A percentile compares a stretch with the other conserved stretches of the same genome.
phyloP scores from a whole-genome alignment of 2,113 vertebrate genomes.

The Megaleporinus macrocephalus region DNA sequence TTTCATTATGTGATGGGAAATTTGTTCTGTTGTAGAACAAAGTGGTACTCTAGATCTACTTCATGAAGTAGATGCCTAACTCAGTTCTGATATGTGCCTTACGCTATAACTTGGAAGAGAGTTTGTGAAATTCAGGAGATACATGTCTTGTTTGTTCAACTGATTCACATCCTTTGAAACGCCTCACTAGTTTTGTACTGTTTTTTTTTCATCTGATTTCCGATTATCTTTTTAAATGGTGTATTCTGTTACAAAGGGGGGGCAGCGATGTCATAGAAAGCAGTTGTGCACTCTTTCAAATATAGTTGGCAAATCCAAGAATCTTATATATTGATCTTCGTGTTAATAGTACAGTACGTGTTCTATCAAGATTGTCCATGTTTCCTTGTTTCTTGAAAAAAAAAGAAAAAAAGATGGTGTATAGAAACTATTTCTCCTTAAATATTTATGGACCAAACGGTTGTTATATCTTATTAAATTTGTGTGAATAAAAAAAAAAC shows the following conservation, averaged over 20 bases:
- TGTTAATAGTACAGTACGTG: conserved; percentile 99
- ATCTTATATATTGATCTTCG: conserved; percentile 99
- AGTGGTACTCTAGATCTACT: conserved; percentile 96
- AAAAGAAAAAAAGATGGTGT: conserved; percentile 91
- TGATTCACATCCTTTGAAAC: conserved; percentile 96
- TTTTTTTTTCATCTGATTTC: conserved; percentile 88
- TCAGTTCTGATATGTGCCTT: conserved; percentile 99
- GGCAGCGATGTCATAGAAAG: conserved; percentile 98
- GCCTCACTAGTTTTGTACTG: conserved; percentile 99
- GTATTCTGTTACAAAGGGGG: conserved; percentile 94
- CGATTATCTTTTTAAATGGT: conserved; percentile 97
- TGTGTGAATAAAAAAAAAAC: conserved; percentile 99
- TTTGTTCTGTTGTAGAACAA: conserved; percentile 97
- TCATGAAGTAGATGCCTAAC: conserved; percentile 95
- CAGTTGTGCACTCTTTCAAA: conserved; percentile 98
- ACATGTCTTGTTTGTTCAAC: conserved; percentile 97
- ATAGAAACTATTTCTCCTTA: conserved; percentile 99
- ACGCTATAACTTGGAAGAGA: conserved; percentile 97
- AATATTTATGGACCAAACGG: conserved; percentile 99
- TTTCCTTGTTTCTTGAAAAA: conserved; percentile 97
- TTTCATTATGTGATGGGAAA: conserved; percentile 86
- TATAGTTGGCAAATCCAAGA: conserved; percentile 98
- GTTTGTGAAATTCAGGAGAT: conserved; percentile 99
- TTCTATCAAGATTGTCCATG: conserved; percentile 99
- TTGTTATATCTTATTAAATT: conserved; percentile 99